Percentiles rank a stretch among this genome's conserved stretches.
These are phyloP conservation scores for Rhincodon typus DNA, from an alignment of 2,797 vertebrate species.

Conservation along the genomic window DNA sequence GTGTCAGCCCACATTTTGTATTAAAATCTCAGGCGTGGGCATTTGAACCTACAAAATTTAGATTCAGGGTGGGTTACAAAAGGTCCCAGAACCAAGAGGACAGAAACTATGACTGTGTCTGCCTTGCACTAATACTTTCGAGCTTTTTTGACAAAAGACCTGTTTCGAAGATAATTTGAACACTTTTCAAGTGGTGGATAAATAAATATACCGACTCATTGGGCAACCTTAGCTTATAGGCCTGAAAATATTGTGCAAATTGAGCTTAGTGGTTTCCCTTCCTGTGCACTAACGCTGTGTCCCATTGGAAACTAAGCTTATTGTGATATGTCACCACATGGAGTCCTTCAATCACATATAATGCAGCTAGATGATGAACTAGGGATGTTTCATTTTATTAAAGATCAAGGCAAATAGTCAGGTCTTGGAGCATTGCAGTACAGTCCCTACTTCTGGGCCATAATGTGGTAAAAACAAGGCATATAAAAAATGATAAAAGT, in stretches of 20 bases:
- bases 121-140: background rate
- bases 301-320: background rate
- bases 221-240: background rate
- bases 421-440: no score
- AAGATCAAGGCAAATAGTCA: background rate
- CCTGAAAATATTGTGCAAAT: background rate
- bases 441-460: no score
- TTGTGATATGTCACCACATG: background rate
- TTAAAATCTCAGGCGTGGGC: background rate
- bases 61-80: background rate
- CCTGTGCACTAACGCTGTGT: background rate
- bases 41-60: background rate
- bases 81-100: background rate
- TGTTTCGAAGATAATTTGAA: background rate
- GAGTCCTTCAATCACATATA: background rate
- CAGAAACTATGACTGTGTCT: background rate
- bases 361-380: background rate
- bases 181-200: background rate
- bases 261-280: background rate
- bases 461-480: no score
- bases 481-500: no score
- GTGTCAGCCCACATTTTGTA: background rate
- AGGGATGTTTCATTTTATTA: background rate
- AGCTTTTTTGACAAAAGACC: background rate
- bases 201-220: background rate